Conservation (phyloP, 2,888 invertebrate genomes). For the Mayetiola destructor region DNA sequence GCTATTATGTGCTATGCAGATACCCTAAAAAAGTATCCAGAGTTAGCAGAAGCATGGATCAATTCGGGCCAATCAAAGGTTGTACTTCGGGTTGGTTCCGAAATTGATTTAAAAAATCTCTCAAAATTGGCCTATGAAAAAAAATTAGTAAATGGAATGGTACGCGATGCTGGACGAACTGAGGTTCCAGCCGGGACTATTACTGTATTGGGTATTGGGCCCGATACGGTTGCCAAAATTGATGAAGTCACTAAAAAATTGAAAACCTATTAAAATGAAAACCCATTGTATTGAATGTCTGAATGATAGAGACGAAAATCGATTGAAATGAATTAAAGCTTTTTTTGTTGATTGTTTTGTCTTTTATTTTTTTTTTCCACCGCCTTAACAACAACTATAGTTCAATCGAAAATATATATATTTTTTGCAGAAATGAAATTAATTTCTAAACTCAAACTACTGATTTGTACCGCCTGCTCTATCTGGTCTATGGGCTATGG, state of each 20-base stretch:
- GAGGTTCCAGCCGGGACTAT: slow-evolving; percentile 51
- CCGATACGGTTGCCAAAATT: slow-evolving; percentile 41
- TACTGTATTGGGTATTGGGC: slow-evolving; percentile 63
- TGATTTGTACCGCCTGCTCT: no score
- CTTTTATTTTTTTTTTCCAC: background rate
- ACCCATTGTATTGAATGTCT: no score
- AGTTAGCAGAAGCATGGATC: slow-evolving; percentile 47
- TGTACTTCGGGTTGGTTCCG: slow-evolving; percentile 45
- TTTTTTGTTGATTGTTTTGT: background rate
- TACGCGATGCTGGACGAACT: slow-evolving; percentile 61
- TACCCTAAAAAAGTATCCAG: slow-evolving; percentile 32
- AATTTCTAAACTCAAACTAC: no score
- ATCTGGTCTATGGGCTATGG: no score
- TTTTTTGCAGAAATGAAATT: no score
- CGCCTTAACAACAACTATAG: no score
- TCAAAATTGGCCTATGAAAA: slow-evolving; percentile 37
- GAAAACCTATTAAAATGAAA: background rate
- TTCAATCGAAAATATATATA: no score
- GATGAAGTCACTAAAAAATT: slow-evolving; percentile 42
- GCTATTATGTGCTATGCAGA: slow-evolving; percentile 52
- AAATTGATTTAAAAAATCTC: slow-evolving; percentile 38
- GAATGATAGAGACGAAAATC: no score
- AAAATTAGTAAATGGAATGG: slow-evolving; percentile 40
- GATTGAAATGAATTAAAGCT: background rate
- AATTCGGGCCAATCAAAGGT: slow-evolving; percentile 58